Base-by-base conservation (phyloP, 2,888 invertebrate genomes). In the Cephus runcator region DNA sequence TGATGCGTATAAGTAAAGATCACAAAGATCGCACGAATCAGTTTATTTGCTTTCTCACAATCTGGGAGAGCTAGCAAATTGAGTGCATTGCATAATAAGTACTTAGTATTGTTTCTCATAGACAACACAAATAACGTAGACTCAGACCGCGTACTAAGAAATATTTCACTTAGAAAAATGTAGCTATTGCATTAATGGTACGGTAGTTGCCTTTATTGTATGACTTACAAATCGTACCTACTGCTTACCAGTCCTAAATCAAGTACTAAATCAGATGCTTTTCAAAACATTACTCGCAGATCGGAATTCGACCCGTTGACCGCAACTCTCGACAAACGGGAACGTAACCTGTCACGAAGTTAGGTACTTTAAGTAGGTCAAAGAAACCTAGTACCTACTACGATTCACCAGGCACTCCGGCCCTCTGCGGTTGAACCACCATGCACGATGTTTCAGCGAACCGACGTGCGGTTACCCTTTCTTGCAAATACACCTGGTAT, bases 381-480 rank as follows among this genome's bases (percentile, higher is more conserved):
- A 4, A 56, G 40, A 56, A 56, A 56, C 40, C 40, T 56, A 56
- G 40, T 56, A 56, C 40, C 40, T 56, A 56, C 71, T 30, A 71
- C 76, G 76, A 79, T 82, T 82, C 79, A 79, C 35, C 76, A 76
- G 79, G 75, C 81, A 78, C 80, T 73, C 36, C 71, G 78, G 78
- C 68, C 76, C 79, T 80, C 79, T 80, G 83, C 56, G 83, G 83
- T 81, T 78, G 71, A 75, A 75, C 33, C 71, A 33, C 33, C 71
- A 71, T 31, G 71, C 71, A 69, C 79, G 79, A 78, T 12, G 31
- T 78, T 83, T 82, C 81, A 83, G 69, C 80, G 81, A 81, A 83
- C 80, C 80, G 83, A 81, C 82, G 79, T 85, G 83, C 79, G 83
- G 85, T 85, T 80, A 83, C 80, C 77, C 79, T 80, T 83, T 80